Evolutionary conservation across 2,888 invertebrate species (phyloP).

Genomic region (Eupithecia tripunctaria): DNA sequence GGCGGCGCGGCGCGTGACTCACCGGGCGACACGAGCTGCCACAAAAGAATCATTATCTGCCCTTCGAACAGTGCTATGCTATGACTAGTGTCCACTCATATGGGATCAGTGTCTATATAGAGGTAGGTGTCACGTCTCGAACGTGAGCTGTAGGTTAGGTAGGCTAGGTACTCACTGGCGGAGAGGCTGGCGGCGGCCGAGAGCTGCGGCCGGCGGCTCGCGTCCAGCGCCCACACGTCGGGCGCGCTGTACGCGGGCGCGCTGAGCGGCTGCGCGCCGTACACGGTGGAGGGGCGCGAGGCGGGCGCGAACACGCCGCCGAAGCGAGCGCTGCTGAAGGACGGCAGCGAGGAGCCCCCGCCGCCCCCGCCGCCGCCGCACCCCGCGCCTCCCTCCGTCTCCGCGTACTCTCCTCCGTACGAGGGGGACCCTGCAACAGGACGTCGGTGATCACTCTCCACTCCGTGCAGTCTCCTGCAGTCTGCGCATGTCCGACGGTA

Average conservation of each 20-base stretch:
- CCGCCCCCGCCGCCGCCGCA: conserved; percentile 48
- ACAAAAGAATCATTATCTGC: background rate
- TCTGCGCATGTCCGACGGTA: background rate
- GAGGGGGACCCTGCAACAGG: conserved; percentile 1
- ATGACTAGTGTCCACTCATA: background rate
- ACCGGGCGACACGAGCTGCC: background rate
- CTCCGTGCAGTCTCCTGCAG: conserved; percentile 43
- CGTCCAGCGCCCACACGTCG: conserved; percentile 70
- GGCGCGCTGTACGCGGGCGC: conserved; percentile 56
- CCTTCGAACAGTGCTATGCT: background rate
- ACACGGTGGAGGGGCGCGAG: conserved; percentile 64
- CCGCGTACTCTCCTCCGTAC: conserved; percentile 55
- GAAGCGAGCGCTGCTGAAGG: conserved; percentile 84
- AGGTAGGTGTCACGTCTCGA: background rate
- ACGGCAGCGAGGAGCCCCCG: conserved; percentile 76
- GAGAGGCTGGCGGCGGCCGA: conserved; percentile 89
- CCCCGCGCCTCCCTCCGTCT: conserved; percentile 41
- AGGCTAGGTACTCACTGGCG: conserved; percentile 89
- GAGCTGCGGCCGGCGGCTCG: conserved; percentile 76
- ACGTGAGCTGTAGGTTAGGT: no score
- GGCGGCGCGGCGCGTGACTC: background rate
- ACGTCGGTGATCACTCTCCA: conserved; percentile 47
- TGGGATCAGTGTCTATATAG: no score
- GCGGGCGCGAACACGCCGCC: conserved; percentile 68
- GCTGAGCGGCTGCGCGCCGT: conserved; percentile 59